A percentile compares a stretch with the other conserved stretches of the same genome.
These are phyloP conservation scores for Cetoscarus ocellatus DNA, from an alignment of 2,797 vertebrate genomes.

Conservation along the genomic window DNA sequence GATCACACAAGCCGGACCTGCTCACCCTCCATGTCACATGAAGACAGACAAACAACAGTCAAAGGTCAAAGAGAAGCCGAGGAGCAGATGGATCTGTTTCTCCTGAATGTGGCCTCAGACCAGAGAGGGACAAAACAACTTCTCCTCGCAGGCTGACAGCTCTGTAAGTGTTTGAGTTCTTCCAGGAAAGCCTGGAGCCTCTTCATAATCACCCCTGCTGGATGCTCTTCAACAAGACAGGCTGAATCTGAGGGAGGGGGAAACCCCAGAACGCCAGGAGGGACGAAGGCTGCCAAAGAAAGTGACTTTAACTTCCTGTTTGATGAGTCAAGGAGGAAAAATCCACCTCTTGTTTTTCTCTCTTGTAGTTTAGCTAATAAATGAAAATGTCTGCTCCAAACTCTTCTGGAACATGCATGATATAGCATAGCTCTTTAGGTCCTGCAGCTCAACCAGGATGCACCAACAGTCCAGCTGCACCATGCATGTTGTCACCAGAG, in stretches of 20 bases:
- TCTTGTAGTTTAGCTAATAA: not conserved
- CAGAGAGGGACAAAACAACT: not conserved
- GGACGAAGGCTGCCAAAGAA: constrained; percentile 15
- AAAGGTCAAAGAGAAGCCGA: constrained; percentile 5
- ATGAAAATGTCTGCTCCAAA: not conserved
- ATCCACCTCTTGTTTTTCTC: not conserved
- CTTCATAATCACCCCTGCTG: constrained; percentile 20
- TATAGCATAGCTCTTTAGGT: no score
- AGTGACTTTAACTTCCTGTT: constrained; percentile 6
- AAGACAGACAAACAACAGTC: constrained; percentile 3
- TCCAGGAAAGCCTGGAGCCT: constrained; percentile 22
- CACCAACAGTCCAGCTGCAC: no score
- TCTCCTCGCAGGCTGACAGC: not conserved
- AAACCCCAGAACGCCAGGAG: constrained; percentile 14
- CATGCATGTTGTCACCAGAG: no score
- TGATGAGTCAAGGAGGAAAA: not conserved
- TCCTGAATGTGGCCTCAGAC: constrained; percentile 7
- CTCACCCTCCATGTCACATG: constrained; percentile 3
- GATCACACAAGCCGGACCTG: constrained; percentile 6
- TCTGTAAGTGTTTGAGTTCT: constrained; percentile 1
- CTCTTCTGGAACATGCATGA: no score
- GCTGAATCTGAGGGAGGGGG: constrained; percentile 13
- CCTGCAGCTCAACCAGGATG: no score
- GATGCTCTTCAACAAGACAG: constrained; percentile 20
- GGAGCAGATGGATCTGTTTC: constrained; percentile 16